Base-by-base conservation (phyloP, 2,888 invertebrate species). In the Machimus rusticus region DNA sequence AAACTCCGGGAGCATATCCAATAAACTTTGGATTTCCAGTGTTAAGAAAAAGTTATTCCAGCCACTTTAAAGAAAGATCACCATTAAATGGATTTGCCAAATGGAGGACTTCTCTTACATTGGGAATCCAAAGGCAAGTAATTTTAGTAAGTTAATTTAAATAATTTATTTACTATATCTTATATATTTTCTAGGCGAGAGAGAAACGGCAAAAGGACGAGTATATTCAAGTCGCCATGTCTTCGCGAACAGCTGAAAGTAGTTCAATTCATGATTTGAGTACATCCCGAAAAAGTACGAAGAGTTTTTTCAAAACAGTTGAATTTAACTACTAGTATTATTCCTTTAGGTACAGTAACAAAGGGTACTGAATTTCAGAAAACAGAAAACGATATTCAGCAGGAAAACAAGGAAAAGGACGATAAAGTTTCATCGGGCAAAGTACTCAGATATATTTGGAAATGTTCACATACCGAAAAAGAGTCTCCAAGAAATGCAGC, bases 11-110 rank as follows among this genome's bases (percentile, higher is more conserved):
- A 19, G 31, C 43, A 46, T 28, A 14, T 79, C 81, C 86, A 86
- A 57, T 86, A 55, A 74, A 81, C 86, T 86, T 86, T 86, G 88
- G 88, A 86, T 88, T 88, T 88, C 88, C 88, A 88, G 86, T 86
- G 86, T 77, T 86, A 86, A 86, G 76, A 77, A 66, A 66, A 66
- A 43, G 39, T 74, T 74, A 16, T 76, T 74, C 28, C 87, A 57
- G 74, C 84, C 5, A 12, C 74, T 55, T 79, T 55, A 76, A 51
- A 31, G 46, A 84, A 14, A 66, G 19, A 19, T 74, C 31, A 86
- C 9, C 19, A 76, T 76, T 14, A 39, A 74, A 39, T 34, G 28
- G 5, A 85, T 74, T 74, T 66, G 12, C 16, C 43, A 66, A 51
- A 43, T 76, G 51, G 46, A 76, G 51, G 37, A 76, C 76, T 77